Conservation (phyloP, 2,888 invertebrate genomes). For the Thysanoteuthis rhombus region DNA sequence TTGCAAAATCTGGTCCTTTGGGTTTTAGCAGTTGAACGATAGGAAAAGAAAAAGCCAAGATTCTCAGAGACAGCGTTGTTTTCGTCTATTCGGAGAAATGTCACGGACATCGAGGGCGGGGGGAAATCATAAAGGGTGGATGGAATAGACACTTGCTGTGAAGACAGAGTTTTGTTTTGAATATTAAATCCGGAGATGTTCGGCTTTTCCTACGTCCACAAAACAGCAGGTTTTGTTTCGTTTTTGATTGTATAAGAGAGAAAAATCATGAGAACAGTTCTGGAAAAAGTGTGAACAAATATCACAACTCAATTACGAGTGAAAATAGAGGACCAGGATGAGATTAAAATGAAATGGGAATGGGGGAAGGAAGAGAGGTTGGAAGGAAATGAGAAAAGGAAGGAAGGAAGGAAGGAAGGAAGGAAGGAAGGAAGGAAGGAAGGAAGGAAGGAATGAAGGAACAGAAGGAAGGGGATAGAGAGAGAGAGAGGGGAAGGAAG, state of each 20-base stretch:
- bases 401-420: too few relatives aligned
- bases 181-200: not conserved
- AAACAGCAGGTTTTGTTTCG: not conserved
- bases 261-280: not conserved
- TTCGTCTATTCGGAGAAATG: not conserved
- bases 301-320: not conserved
- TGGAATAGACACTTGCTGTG: not conserved
- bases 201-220: not conserved
- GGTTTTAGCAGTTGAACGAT: not conserved
- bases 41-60: not conserved
- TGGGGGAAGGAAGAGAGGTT: not conserved
- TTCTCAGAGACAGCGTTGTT: not conserved
- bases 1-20: too few relatives aligned
- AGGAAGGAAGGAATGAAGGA: too few relatives aligned
- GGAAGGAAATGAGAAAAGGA: too few relatives aligned
- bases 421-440: too few relatives aligned
- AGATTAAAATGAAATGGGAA: not conserved
- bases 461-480: not conserved
- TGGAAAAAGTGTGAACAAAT: not conserved
- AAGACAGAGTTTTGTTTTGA: not conserved
- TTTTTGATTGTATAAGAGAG: not conserved
- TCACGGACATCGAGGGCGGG: not conserved
- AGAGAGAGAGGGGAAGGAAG: not conserved
- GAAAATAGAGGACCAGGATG: not conserved
- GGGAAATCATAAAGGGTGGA: not conserved